A percentile compares a stretch with the other conserved stretches of the same genome.
These are phyloP conservation scores for Clupea harengus DNA, from an alignment of 2,113 vertebrate species.

Conservation along the genomic window DNA sequence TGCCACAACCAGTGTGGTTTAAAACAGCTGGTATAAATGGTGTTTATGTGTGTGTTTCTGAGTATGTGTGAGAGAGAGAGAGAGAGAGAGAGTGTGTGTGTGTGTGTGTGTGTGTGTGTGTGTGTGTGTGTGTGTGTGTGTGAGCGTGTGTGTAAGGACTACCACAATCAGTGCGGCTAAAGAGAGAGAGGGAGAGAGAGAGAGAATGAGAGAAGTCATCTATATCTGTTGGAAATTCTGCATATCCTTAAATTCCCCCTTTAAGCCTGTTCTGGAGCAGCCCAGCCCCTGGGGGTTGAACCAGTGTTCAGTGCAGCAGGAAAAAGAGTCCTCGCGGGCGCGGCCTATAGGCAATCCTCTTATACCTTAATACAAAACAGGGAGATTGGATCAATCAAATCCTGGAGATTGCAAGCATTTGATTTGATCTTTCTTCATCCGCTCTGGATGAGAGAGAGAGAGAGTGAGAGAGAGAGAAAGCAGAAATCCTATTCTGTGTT, in stretches of 20 bases:
- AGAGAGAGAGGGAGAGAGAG: too few relatives aligned
- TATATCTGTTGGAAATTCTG: not conserved
- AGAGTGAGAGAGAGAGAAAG: not conserved
- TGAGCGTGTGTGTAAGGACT: not conserved
- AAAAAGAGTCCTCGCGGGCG: slow-evolving; percentile 26
- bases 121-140: too few relatives aligned
- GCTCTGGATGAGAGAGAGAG: not conserved
- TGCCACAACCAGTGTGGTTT: too few relatives aligned
- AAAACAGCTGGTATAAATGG: too few relatives aligned
- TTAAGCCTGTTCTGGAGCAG: not conserved
- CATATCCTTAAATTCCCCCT: not conserved
- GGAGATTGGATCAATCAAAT: slow-evolving; percentile 51
- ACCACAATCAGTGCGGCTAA: not conserved
- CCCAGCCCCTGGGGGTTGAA: not conserved
- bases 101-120: too few relatives aligned
- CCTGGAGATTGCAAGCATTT: slow-evolving; percentile 38
- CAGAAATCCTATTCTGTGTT: not conserved
- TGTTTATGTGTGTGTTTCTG: too few relatives aligned
- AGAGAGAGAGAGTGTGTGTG: too few relatives aligned
- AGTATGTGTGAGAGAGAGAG: too few relatives aligned
- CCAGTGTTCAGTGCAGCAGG: not conserved
- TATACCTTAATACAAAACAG: slow-evolving; percentile 46
- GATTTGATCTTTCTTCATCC: slow-evolving; percentile 32
- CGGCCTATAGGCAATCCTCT: slow-evolving; percentile 56
- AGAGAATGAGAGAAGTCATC: not conserved